Evolutionary conservation across 2,797 vertebrate genomes (phyloP), one percentile per base, ranked within the genome.

Genomic region (Calcarius lapponicus): DNA sequence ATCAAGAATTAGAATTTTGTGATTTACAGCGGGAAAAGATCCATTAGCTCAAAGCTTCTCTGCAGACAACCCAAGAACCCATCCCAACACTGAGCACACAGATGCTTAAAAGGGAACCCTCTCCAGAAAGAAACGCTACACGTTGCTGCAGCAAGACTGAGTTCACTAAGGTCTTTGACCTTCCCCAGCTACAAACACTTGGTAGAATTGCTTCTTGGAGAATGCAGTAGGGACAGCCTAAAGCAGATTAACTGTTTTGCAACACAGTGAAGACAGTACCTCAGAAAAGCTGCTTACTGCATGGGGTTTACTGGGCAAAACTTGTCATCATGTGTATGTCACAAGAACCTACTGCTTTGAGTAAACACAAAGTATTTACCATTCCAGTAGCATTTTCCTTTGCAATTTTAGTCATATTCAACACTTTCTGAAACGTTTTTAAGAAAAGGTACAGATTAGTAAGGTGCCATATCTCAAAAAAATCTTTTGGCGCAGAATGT

Each of bases 261-360:
- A 86, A 67, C 31, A 50, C 18, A 70, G 13, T 28, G 45, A 79
- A 64, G 76, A 70, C 48, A 79, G 73, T 8, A 57, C 13, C 32
- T 53, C 61, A 45, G 84, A 89, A 88, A 81, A 93, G 16, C 32
- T 84, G 26, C 62, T 78, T 86, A 75, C 61, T 87, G 48, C 48
- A 80, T 10, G 17, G 38, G 36, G n/a, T n/a, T 57, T 86, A 69
- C 66, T 15, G 15, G 56, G 65, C 57, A 95, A 87, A 94, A 80
- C 29, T 38, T 76, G 47, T 64, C 72, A 81, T 42, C 29, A 13
- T 6, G 34, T 10, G 17, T 42, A 36, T 28, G 54, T 67, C 86
- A 67, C 53, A 82, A 84, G 57, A 66, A 90, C 17, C 57, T 54
- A 66, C 21, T 42, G 42, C 54, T 31, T 31, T 18, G 13, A 94